These are phyloP conservation scores for Malthinus flaveolus DNA, from an alignment of 2,888 invertebrate genomes.

Conservation along the genomic window DNA sequence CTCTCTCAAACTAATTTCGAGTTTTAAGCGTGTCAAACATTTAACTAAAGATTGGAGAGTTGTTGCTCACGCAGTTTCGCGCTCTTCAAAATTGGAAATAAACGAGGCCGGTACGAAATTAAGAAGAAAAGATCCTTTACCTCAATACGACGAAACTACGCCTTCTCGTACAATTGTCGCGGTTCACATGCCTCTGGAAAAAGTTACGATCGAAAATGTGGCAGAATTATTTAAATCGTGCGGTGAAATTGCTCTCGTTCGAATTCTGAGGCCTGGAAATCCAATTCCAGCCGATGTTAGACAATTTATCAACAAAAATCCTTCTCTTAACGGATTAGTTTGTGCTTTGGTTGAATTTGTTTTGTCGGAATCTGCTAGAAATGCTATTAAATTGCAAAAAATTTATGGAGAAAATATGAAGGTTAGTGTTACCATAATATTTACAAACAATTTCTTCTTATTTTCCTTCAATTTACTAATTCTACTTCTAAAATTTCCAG, in stretches of 20 bases:
- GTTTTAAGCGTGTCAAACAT: conserved; percentile 93
- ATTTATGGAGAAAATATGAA: conserved; percentile 65
- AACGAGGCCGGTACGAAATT: conserved; percentile 91
- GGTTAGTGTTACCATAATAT: not conserved
- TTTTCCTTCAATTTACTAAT: too few relatives aligned
- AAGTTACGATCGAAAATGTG: conserved; percentile 86
- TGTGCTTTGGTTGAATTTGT: conserved; percentile 92
- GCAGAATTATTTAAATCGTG: conserved; percentile 86
- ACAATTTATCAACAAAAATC: conserved; percentile 88
- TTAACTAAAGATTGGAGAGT: conserved; percentile 93
- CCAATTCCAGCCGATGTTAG: conserved; percentile 89
- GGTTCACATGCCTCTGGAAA: conserved; percentile 81
- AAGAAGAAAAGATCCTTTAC: conserved; percentile 80
- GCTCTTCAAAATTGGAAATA: conserved; percentile 80
- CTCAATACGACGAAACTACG: conserved; percentile 89
- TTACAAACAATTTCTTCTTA: too few relatives aligned
- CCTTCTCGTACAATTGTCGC: conserved; percentile 91
- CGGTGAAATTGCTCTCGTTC: conserved; percentile 87
- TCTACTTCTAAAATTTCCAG: too few relatives aligned
- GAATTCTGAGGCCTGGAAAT: conserved; percentile 86
- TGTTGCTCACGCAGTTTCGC: conserved; percentile 82
- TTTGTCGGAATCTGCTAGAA: conserved; percentile 81
- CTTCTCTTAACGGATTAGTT: conserved; percentile 82
- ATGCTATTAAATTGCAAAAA: conserved; percentile 71
- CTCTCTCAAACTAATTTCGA: conserved; percentile 90